Percentiles rank a stretch among this genome's conserved stretches.
Conservation (phyloP, 2,888 invertebrate genomes). For the Nudaria mundana region DNA sequence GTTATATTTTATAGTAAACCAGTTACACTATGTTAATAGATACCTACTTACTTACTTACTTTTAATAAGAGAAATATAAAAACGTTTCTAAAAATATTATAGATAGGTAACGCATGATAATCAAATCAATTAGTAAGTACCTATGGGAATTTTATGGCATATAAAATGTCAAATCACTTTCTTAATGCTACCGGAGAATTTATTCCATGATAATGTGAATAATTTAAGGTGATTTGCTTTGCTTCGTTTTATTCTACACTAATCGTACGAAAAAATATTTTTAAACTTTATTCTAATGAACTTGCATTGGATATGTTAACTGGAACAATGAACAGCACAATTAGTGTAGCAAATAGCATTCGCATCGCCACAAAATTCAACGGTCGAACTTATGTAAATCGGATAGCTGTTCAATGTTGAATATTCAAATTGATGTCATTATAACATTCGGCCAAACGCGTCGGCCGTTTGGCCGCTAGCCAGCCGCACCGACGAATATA, state of each 20-base stretch:
- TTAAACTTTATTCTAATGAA: conserved; percentile 23
- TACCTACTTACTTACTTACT: too few species aligned
- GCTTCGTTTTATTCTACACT: too few species aligned
- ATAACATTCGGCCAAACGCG: conserved; percentile 74
- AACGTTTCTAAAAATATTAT: too few species aligned
- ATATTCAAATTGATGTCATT: conserved; percentile 82
- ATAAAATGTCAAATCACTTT: too few species aligned
- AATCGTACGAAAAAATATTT: too few species aligned
- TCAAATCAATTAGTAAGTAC: too few species aligned
- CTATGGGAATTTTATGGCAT: too few species aligned
- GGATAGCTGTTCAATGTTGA: conserved; percentile 77
- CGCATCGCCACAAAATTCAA: conserved; percentile 76
- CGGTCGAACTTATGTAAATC: conserved; percentile 80
- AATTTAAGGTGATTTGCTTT: too few species aligned
- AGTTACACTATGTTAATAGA: neutral
- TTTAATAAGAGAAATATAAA: too few species aligned
- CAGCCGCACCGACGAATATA: conserved; percentile 63
- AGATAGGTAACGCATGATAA: too few species aligned
- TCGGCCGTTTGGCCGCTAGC: conserved; percentile 73
- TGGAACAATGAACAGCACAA: conserved; percentile 66
- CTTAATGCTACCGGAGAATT: too few species aligned
- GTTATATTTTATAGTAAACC: conserved; percentile 15
- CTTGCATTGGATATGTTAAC: conserved; percentile 41
- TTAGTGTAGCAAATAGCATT: conserved; percentile 71
- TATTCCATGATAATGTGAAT: too few species aligned